These are phyloP conservation scores for Rhabdophis nuchalis DNA, from an alignment of 2,797 vertebrate species.

Conservation along the genomic window DNA sequence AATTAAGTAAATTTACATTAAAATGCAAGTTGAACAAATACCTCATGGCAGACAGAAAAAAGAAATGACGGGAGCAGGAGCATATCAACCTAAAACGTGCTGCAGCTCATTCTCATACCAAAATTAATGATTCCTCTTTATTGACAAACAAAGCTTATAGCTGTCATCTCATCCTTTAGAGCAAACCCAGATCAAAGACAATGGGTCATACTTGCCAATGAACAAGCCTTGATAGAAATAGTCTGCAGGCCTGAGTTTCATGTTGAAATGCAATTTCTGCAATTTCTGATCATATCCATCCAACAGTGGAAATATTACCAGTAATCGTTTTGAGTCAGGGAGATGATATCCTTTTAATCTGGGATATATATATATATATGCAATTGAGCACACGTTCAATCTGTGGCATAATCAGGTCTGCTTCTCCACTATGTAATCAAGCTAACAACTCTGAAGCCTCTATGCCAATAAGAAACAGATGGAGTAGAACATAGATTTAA, in stretches of 20 bases:
- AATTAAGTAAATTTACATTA: not conserved
- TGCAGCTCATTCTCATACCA: not conserved
- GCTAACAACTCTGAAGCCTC: not conserved
- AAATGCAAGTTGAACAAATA: not conserved
- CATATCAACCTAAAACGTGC: not conserved
- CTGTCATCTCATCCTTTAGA: not conserved
- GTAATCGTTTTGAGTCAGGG: not conserved
- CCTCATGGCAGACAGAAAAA: not conserved
- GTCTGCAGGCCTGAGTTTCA: not conserved
- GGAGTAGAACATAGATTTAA: not conserved
- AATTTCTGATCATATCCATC: not conserved
- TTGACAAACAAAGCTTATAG: not conserved
- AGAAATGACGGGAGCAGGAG: not conserved
- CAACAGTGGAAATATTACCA: not conserved
- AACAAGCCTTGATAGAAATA: not conserved
- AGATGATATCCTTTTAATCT: not conserved
- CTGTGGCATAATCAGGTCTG: too few species aligned
- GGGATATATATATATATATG: not conserved
- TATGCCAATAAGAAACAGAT: not conserved
- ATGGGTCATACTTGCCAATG: not conserved
- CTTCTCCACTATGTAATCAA: not conserved
- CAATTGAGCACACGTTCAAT: not conserved
- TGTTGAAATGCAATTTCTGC: not conserved
- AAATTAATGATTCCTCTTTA: not conserved
- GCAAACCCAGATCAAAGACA: not conserved